These are phyloP conservation scores for Diadegma fenestrale DNA, from an alignment of 2,888 invertebrate species.

Conservation along the genomic window DNA sequence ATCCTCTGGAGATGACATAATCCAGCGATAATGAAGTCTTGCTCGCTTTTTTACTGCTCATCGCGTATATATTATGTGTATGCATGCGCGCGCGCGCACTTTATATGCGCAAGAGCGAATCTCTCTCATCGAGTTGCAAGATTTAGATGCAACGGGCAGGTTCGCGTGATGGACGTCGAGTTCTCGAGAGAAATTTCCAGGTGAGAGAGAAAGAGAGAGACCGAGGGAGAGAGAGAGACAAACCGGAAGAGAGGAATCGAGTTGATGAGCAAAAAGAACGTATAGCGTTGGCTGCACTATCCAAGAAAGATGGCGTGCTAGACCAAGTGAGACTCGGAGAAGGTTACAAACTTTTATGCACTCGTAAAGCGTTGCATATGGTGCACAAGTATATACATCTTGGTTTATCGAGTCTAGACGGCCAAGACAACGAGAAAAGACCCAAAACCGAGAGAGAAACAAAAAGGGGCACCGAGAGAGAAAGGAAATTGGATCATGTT, in stretches of 20 bases:
- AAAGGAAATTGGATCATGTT: neutral
- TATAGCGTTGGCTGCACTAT: constrained; percentile 11
- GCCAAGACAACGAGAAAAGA: constrained; percentile 70
- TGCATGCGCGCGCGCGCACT: neutral
- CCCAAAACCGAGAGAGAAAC: constrained; percentile 14
- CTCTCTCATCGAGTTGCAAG: constrained; percentile 26
- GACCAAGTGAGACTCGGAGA: constrained; percentile 66
- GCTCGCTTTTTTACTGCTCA: neutral
- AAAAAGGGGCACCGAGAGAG: neutral
- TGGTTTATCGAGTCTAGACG: constrained; percentile 73
- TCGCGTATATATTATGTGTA: neutral
- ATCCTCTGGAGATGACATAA: constrained; percentile 37
- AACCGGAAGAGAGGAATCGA: constrained; percentile 53
- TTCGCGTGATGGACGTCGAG: constrained; percentile 6
- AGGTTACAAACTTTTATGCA: constrained; percentile 69
- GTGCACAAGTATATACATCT: constrained; percentile 70
- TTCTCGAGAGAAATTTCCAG: constrained; percentile 42
- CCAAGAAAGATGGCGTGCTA: constrained; percentile 57
- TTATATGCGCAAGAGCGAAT: constrained; percentile 19
- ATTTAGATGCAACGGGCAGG: constrained; percentile 30
- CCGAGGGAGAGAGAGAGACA: constrained; percentile 40
- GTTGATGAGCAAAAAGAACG: constrained; percentile 32
- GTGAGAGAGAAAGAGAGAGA: constrained; percentile 27
- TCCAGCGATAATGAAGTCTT: constrained; percentile 27
- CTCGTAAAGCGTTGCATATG: constrained; percentile 72